Evolutionary conservation across 2,797 vertebrate genomes (phyloP).

Genomic region (Sparidentex hasta): DNA sequence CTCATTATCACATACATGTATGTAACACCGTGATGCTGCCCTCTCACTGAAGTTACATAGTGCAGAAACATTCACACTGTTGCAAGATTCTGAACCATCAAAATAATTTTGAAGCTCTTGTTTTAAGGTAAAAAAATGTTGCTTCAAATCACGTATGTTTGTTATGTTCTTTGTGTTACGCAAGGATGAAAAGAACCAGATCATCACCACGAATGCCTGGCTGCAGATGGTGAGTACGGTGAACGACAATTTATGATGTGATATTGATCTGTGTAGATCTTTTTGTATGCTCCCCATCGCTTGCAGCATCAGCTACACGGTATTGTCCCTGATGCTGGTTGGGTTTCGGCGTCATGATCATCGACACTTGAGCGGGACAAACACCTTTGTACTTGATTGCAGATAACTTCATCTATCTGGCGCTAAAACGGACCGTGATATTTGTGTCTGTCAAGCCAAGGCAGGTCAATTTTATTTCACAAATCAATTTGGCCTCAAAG

Average conservation of each 20-base stretch:
- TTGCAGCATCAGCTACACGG: constrained; percentile 5
- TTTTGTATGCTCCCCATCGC: constrained; percentile 4
- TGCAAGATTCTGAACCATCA: no score
- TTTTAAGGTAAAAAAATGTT: no score
- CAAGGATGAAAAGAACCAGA: constrained; percentile 90
- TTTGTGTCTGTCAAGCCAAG: not conserved
- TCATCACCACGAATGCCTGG: constrained; percentile 88
- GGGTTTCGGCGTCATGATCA: constrained; percentile 17
- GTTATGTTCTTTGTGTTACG: constrained; percentile 42
- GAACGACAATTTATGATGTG: constrained; percentile 31
- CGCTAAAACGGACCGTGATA: not conserved
- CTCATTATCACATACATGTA: no score
- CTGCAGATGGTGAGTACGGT: constrained; percentile 86
- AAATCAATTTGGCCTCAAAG: not conserved
- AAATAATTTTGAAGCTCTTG: no score
- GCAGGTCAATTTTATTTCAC: not conserved
- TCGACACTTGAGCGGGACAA: not conserved
- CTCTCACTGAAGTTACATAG: no score
- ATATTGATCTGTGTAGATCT: constrained; percentile 38
- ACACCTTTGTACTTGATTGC: not conserved
- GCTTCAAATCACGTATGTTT: not conserved
- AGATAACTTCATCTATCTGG: constrained; percentile 14
- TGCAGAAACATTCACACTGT: no score
- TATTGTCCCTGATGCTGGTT: constrained; percentile 14
- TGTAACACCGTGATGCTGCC: no score